A percentile compares a stretch with the other conserved stretches of the same genome.
phyloP scores from a whole-genome alignment of 2,113 vertebrate species.

The Felis chaus region DNA sequence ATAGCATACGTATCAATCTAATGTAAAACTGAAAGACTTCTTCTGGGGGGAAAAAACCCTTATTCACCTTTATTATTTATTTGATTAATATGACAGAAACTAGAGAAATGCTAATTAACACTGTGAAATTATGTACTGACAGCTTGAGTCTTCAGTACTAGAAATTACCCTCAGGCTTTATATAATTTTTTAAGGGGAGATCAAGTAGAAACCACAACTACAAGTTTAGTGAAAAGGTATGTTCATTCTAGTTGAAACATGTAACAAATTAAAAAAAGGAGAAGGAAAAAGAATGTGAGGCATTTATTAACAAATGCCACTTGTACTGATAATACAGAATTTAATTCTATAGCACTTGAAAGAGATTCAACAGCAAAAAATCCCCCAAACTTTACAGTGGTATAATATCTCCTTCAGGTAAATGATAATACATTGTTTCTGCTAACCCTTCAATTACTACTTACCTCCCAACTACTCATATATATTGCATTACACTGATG shows the following conservation, averaged over 20 bases:
- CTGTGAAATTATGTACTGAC: constrained; percentile 80
- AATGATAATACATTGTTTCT: neutral
- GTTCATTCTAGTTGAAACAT: constrained; percentile 73
- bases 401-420: neutral
- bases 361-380: neutral
- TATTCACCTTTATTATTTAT: constrained; percentile 70
- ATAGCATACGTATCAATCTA: neutral
- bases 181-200: constrained; percentile 80
- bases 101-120: constrained; percentile 83
- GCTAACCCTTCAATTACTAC: neutral
- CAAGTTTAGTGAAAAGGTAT: constrained; percentile 73
- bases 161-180: constrained; percentile 78
- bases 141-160: constrained; percentile 82
- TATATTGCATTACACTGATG: neutral
- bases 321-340: neutral
- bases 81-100: constrained; percentile 81
- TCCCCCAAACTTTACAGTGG: neutral
- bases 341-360: neutral
- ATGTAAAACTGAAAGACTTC: constrained; percentile 46
- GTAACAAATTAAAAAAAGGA: neutral
- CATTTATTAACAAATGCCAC: constrained; percentile 17
- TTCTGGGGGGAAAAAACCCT: constrained; percentile 50
- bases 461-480: neutral
- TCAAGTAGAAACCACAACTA: constrained; percentile 74
- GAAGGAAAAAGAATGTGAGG: neutral